phyloP scores from a whole-genome alignment of 2,797 vertebrate species.

The Hyperoplus lanceolatus region DNA sequence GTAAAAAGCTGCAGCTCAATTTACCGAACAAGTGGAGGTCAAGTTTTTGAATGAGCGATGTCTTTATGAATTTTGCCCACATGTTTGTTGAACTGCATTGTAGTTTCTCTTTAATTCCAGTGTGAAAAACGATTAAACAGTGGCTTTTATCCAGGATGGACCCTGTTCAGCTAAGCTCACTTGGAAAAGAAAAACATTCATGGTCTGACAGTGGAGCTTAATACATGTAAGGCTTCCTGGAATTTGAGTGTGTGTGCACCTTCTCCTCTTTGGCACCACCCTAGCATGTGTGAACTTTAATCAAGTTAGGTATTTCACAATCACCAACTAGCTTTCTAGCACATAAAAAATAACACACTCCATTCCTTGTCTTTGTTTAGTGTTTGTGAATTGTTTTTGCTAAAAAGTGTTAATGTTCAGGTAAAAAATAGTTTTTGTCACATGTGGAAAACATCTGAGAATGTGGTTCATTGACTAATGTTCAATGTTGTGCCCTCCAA shows the following conservation, averaged over 20 bases:
- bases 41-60: too few species aligned
- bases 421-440: too few species aligned
- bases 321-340: constrained; percentile 53
- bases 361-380: neutral
- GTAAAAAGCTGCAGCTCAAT: too few species aligned
- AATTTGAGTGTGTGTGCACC: constrained; percentile 40
- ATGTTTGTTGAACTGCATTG: neutral
- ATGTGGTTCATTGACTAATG: too few species aligned
- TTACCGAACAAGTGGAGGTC: too few species aligned
- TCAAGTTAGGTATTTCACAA: constrained; percentile 84
- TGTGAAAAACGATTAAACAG: neutral
- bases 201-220: constrained; percentile 1
- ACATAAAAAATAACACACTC: constrained; percentile 32
- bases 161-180: constrained; percentile 12
- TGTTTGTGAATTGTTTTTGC: neutral
- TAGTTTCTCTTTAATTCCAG: neutral
- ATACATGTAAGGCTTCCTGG: constrained; percentile 37
- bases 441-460: too few species aligned
- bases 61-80: neutral
- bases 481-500: too few species aligned
- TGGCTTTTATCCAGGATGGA: neutral
- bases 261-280: constrained; percentile 23
- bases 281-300: constrained; percentile 64
- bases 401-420: too few species aligned
- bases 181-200: neutral